phyloP scores from a whole-genome alignment of 2,797 vertebrate genomes.

The Microctenopoma lineatum region DNA sequence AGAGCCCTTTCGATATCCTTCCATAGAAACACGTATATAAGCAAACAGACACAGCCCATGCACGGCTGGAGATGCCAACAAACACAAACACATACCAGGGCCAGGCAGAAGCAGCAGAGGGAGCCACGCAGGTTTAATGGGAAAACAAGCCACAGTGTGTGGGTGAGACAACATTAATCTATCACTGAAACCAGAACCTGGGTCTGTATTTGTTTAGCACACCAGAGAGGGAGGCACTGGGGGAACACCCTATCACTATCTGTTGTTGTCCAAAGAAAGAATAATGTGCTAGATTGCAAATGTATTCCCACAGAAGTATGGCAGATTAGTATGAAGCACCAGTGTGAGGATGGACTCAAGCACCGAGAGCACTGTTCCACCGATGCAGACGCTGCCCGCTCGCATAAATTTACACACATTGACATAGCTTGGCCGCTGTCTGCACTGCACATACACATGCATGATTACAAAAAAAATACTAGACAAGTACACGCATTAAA shows the following conservation, averaged over 20 bases:
- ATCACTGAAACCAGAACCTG: conserved; percentile 70
- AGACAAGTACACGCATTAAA: conserved; percentile 56
- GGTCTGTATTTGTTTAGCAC: conserved; percentile 63
- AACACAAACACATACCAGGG: conserved; percentile 35
- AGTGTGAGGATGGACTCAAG: conserved; percentile 13
- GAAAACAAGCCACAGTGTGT: conserved; percentile 71
- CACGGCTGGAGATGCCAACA: neutral
- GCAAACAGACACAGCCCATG: conserved; percentile 48
- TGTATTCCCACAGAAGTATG: conserved; percentile 42
- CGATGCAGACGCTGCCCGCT: conserved; percentile 24
- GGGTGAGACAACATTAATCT: conserved; percentile 76
- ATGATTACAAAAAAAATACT: conserved; percentile 17
- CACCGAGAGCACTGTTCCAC: conserved; percentile 23
- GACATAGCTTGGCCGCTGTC: conserved; percentile 27
- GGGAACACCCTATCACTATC: conserved; percentile 55
- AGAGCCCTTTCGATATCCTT: conserved; percentile 74
- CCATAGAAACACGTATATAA: conserved; percentile 61
- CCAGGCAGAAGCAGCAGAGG: conserved; percentile 68
- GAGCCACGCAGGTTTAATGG: conserved; percentile 70
- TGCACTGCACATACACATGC: neutral
- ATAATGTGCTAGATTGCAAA: conserved; percentile 56
- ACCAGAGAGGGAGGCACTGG: conserved; percentile 47
- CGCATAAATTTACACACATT: conserved; percentile 29
- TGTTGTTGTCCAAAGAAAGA: conserved; percentile 55
- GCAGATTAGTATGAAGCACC: conserved; percentile 52